These are phyloP conservation scores for Lepidothrix coronata DNA, from an alignment of 2,113 vertebrate species.

Conservation along the genomic window DNA sequence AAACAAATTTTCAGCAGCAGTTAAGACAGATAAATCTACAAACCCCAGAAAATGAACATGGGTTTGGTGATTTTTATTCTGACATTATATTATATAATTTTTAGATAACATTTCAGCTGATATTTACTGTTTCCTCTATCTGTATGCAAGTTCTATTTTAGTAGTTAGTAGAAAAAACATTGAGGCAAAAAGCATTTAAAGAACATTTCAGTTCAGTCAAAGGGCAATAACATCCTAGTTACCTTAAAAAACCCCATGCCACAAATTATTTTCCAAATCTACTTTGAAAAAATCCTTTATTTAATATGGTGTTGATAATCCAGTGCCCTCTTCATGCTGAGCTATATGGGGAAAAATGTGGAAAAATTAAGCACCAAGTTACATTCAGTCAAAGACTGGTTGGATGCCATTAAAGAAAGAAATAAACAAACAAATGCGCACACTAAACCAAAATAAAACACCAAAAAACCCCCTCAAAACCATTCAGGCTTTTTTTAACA, in stretches of 20 bases:
- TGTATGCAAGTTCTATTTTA: not conserved
- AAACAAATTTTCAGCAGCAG: not conserved
- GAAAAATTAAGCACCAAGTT: not conserved
- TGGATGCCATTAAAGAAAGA: not conserved
- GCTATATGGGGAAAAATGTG: not conserved
- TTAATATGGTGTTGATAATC: not conserved
- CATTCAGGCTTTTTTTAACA: not conserved
- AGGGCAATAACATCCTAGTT: accelerated
- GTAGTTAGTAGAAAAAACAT: not conserved
- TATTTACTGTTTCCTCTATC: not conserved
- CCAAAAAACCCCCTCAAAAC: not conserved
- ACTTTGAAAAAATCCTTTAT: not conserved
- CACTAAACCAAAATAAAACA: not conserved
- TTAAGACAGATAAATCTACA: not conserved
- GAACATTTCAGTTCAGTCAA: not conserved
- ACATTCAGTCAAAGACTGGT: not conserved
- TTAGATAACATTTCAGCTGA: not conserved
- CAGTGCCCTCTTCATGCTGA: not conserved
- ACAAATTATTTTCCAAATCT: not conserved
- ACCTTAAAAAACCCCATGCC: not conserved
- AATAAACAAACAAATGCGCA: not conserved
- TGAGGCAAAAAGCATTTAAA: not conserved
- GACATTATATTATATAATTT: not conserved
- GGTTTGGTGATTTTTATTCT: not conserved
- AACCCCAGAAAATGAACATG: not conserved